Evolutionary conservation across 2,888 invertebrate genomes (phyloP), one percentile per base, ranked within the genome.

Genomic region (Scaptomyza parva): DNA sequence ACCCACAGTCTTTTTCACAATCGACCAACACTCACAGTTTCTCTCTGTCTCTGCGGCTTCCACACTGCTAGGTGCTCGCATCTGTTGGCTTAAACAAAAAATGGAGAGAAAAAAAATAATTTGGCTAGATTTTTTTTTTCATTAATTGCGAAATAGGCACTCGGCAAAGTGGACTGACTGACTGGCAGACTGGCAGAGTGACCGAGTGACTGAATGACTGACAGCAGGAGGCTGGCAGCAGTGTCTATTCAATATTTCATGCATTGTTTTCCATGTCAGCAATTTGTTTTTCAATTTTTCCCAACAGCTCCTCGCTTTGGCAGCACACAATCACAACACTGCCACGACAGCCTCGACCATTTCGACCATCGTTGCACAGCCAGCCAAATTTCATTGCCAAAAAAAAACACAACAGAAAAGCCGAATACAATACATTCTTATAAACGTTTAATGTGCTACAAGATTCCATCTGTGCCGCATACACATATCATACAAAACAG

Each of bases 81-180:
- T 48, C 65, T 64, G 63, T 79, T 86, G 75, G 62, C 63, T 80
- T 70, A n/a, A n/a, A n/a, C n/a, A n/a, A n/a, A n/a, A n/a, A n/a
- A n/a, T n/a, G n/a, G n/a, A n/a, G n/a, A n/a, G 26, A 26, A 55
- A 74, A 81, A 75, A 77, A 84, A 77, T 80, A 67, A 80, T 86
- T 80, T 81, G 59, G 61, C 81, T 58, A 52, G 66, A 55, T 61
- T 70, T 77, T 65, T 61, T 70, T 77, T 65, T 76, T 70, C 85
- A 82, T 82, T 86, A 86, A 82, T 82, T 86, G 82, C 67, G 66
- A 71, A 84, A 75, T 67, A 86, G 85, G 53, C 81, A 51, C 45
- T 40, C 41, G 37, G 43, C 39, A 48, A 50, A 17, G 35, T 8
- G 6, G 7, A 14, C 70, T 45, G 58, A 54, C 70, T 35, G 20